Conservation (phyloP, 2,113 vertebrate species). For the Lampris megalopsis region DNA sequence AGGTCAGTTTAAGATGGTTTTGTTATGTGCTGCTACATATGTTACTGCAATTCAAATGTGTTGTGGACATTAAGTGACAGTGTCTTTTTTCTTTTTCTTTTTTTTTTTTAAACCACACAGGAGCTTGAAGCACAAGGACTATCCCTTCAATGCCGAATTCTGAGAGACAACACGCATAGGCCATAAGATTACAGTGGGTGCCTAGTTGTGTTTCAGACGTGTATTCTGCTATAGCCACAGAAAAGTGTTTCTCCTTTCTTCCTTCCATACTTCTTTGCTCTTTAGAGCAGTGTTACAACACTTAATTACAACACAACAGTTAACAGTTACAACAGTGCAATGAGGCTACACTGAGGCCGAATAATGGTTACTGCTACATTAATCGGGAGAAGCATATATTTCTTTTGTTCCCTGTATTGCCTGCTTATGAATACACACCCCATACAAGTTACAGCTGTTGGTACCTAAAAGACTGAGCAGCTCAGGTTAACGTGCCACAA, state of each 20-base stretch:
- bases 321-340: too few relatives aligned
- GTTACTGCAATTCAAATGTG: too few relatives aligned
- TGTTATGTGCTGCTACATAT: too few relatives aligned
- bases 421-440: not conserved
- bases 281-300: not conserved
- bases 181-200: not conserved
- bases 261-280: too few relatives aligned
- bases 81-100: not conserved
- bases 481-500: too few relatives aligned
- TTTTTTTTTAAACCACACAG: slow-evolving; percentile 36
- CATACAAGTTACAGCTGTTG: not conserved
- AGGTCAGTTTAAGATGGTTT: too few relatives aligned
- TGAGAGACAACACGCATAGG: slow-evolving; percentile 45
- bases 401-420: not conserved
- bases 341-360: not conserved
- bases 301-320: too few relatives aligned
- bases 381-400: not conserved
- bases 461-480: too few relatives aligned
- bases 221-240: not conserved
- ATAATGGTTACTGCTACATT: not conserved
- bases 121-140: slow-evolving; percentile 75
- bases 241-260: too few relatives aligned
- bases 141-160: slow-evolving; percentile 72
- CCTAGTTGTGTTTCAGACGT: not conserved
- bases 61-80: not conserved